Base-by-base conservation (phyloP, 2,797 vertebrate species). In the Tokudaia muenninki region DNA sequence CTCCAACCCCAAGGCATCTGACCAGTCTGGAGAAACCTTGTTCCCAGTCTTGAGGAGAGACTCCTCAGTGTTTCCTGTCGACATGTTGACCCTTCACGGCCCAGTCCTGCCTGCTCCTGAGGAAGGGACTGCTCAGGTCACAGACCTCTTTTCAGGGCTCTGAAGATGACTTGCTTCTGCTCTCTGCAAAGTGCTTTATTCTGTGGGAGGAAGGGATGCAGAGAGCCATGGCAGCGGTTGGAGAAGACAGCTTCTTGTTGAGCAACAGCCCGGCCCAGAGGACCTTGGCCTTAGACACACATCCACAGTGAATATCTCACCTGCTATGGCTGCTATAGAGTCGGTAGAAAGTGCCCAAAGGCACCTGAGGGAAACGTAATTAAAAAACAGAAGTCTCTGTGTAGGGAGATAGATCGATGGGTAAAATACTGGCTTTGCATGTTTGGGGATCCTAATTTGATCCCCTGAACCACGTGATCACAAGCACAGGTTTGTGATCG, bases 1-100 rank as follows among this genome's bases (percentile, higher is more conserved):
- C 41, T 10, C 31, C 12, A 0, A 44, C 26, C 29, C 34, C 92
- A 50, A n/a, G 34, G 79, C 0, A 1, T 31, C 7, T 0, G 0
- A 29, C 14, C 13, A 34, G 47, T 78, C 1, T 0, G 5, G 17
- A 9, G 1, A 26, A 29, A 4, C 6, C n/a, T 34, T 59, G 8
- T 29, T 61, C 37, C 50, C 61, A 61, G 31, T 4, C 50, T 9
- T 21, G 19, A 26, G 6, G 74, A 47, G 52, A 87, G 4, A n/a
- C 34, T 50, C 57, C 7, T 70, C 37, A 6, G 44, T 17, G 61
- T 52, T 80, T 92, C 37, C 47, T 19, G 0, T 70, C 14, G 87
- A 44, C 63, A 83, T 59, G 72, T 1, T 34, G 37, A 75, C 24
- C 8, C 14, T 81, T 89, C 47, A 3, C 26, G 24, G 12, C 29